These are phyloP conservation scores for Potamilus streckersoni DNA, from an alignment of 1,140 invertebrate species.

Conservation along the genomic window DNA sequence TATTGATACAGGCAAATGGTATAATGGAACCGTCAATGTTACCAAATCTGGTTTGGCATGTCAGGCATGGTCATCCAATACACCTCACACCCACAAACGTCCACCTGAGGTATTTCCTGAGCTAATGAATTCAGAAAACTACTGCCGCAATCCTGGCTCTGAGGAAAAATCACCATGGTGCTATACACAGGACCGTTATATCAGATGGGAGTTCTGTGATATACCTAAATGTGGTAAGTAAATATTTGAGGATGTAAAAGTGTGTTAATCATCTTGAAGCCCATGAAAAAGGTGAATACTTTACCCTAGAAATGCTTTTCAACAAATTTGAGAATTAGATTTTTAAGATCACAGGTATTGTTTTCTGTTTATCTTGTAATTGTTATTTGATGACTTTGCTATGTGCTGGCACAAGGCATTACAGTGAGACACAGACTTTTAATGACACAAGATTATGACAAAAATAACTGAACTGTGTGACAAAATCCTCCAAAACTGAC, in stretches of 20 bases:
- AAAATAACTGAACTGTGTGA: too few species aligned
- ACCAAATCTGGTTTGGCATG: slow-evolving; percentile 87
- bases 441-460: too few species aligned
- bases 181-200: slow-evolving; percentile 81
- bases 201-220: slow-evolving; percentile 89
- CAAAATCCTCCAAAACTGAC: too few species aligned
- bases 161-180: slow-evolving; percentile 95
- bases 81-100: slow-evolving; percentile 86
- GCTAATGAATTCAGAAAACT: slow-evolving; percentile 89
- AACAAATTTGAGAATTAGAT: not conserved
- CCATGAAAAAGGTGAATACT: too few species aligned
- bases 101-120: slow-evolving; percentile 89
- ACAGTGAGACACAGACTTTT: too few species aligned
- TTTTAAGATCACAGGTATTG: not conserved
- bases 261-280: too few species aligned
- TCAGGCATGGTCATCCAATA: slow-evolving; percentile 89
- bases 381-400: not conserved
- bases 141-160: slow-evolving; percentile 95
- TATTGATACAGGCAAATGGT: slow-evolving; percentile 86
- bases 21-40: slow-evolving; percentile 88
- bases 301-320: not conserved
- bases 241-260: not conserved
- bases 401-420: too few species aligned
- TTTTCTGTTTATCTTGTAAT: not conserved
- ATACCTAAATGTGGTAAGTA: slow-evolving; percentile 57